Conservation (phyloP, 2,797 vertebrate genomes). For the Lophius americanus region DNA sequence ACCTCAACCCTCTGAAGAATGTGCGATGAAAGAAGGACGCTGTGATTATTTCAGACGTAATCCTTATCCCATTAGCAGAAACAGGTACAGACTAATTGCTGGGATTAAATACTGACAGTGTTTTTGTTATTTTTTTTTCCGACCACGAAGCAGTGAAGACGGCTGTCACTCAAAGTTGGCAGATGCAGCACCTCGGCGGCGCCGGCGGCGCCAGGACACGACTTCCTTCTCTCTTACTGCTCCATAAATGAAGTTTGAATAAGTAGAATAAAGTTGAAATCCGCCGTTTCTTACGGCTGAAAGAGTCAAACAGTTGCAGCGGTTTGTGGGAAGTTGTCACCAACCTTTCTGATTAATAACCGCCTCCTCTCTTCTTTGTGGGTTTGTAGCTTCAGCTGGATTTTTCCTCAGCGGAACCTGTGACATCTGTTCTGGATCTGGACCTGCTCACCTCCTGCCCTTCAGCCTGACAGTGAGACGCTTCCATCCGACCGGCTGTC, state of each 20-base stretch:
- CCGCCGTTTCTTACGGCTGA: background rate
- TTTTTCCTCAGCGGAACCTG: constrained; percentile 14
- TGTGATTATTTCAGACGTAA: too few relatives aligned
- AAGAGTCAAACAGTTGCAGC: background rate
- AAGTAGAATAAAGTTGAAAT: background rate
- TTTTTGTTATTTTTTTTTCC: background rate
- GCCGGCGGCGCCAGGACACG: background rate
- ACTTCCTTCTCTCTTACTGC: background rate
- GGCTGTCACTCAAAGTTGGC: background rate
- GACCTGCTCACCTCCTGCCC: constrained; percentile 14
- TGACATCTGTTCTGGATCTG: constrained; percentile 16
- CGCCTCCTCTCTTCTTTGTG: constrained; percentile 8
- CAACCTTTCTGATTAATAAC: constrained; percentile 20
- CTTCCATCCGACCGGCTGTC: constrained; percentile 58
- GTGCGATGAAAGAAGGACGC: too few relatives aligned
- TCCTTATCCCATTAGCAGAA: too few relatives aligned
- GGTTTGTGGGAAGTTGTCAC: constrained; percentile 17
- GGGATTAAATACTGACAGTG: background rate
- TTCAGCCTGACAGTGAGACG: constrained; percentile 47
- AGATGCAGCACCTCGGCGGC: constrained; percentile 11
- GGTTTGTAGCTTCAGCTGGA: constrained; percentile 19
- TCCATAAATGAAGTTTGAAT: background rate
- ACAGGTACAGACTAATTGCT: too few relatives aligned
- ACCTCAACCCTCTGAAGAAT: too few relatives aligned
- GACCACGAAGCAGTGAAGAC: background rate